Evolutionary conservation across 2,797 vertebrate genomes (phyloP), one percentile per base, ranked within the genome.

Genomic region (Helarctos malayanus): DNA sequence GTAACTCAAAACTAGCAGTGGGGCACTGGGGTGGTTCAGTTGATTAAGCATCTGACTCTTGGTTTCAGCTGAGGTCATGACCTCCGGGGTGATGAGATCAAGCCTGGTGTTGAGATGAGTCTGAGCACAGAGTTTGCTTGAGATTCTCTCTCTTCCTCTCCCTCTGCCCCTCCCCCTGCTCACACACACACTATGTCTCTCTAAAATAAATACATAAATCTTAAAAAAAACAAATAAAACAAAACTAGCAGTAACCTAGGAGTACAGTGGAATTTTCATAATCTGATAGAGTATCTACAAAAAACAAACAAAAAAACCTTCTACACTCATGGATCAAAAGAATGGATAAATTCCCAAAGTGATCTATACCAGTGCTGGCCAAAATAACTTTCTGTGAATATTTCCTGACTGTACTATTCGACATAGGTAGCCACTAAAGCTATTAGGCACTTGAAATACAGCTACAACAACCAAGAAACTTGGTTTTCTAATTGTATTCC

Each of bases 161-260:
- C n/a, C 18, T 21, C 65, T 68, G n/a, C 18, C n/a, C n/a, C 65
- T 35, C 18, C 65, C 13, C 9, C n/a, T 16, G 19, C 65, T 21
- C n/a, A 68, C 18, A 19, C 18, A 6, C 14, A 41, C 41, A 16
- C 49, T 15, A 13, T 15, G 13, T 52, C 49, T 35, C 65, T 68
- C 65, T 68, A 68, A 68, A 68, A 68, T 35, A 35, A 68, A 63
- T 63, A 63, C 29, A 35, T 68, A 35, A 68, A 68, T 68, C 32
- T 21, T 68, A 8, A 68, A 35, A 68, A 25, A n/a, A n/a, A 63
- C 29, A 63, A 16, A 29, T 15, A 27, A 57, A 57, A 57, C 88
- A 89, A 93, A 92, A 76, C 59, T 59, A 91, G 41, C 52, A 95
- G 10, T 54, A 83, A 80, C 73, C 84, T 73, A 63, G 23, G 29